Base-by-base conservation (phyloP, 1,140 invertebrate genomes). In the Drosophila kanapiae region DNA sequence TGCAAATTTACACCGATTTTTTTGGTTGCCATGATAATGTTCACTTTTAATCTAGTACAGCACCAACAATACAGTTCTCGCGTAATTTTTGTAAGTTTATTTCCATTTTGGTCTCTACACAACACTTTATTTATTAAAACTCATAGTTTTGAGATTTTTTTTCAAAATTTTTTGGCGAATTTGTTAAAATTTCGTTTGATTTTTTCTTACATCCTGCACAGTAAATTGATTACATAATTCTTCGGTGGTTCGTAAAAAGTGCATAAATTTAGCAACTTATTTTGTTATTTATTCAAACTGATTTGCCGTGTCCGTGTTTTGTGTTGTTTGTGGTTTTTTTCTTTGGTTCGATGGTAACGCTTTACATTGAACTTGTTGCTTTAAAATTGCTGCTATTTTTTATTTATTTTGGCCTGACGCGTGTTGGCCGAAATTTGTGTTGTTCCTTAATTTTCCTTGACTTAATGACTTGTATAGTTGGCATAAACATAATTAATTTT, bases 401-500 rank as follows among this genome's bases (percentile, higher is more conserved):
- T 42, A 51, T 78, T 53, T 53, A 68, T 61, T 61, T 65, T 27
- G n/a, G n/a, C 16, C 47, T 33, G 29, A 47, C 31, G 37, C 35
- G 58, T 23, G 33, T 18, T 45, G 6, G 11, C 7, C 33, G 13
- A 18, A 63, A 35, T 62, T 47, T 63, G 56, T 35, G 40, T 11
- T 67, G 14, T 40, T 67, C 45, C 11, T 49, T n/a, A 67, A 67
- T 67, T 49, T 51, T 27, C 9, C 8, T 43, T 16, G 65, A 10
- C 31, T 68, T 35, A 64, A 42, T 27, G 16, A 37, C 54, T 14
- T 14, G 54, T 29, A 6, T 64, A 13, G 16, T 68, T 68, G 9
- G 43, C 40, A 51, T 63, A 68, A 80, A 80, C 77, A 80, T 27
- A 58, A 37, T 29, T 61, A n/a, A 56, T 51, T 53, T 75, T 75